Percentiles rank a stretch among this genome's conserved stretches.
phyloP scores from a whole-genome alignment of 2,113 vertebrate genomes.

The Uropsilus gracilis region DNA sequence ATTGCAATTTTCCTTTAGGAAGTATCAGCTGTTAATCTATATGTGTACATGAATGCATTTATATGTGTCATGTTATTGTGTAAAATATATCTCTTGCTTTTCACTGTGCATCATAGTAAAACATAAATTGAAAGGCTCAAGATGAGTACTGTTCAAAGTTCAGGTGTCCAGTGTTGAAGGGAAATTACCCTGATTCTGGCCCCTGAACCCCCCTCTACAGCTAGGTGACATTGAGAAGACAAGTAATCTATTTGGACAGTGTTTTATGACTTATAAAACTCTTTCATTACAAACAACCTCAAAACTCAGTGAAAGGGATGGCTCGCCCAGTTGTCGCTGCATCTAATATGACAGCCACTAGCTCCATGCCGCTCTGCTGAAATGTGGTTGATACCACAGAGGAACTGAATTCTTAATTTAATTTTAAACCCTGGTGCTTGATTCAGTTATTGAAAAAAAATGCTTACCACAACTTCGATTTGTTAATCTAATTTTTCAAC shows the following conservation, averaged over 20 bases:
- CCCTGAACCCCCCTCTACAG: neutral
- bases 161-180: neutral
- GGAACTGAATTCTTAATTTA: neutral
- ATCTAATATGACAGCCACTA: neutral
- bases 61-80: neutral
- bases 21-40: neutral
- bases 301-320: neutral
- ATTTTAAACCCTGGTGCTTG: neutral
- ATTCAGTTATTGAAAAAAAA: constrained; percentile 18
- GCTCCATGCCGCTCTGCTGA: neutral
- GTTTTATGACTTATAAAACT: constrained; percentile 15
- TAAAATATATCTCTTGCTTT: neutral
- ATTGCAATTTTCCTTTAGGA: constrained; percentile 25
- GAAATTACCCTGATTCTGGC: neutral
- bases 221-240: neutral
- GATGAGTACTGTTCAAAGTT: constrained; percentile 23
- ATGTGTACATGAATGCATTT: accelerated
- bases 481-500: constrained; percentile 31
- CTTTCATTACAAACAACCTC: neutral
- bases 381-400: neutral
- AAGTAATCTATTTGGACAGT: neutral
- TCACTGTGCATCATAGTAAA: neutral
- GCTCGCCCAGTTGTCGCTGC: neutral
- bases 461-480: constrained; percentile 11
- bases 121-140: neutral